A percentile compares a stretch with the other conserved stretches of the same genome.
Evolutionary conservation across 2,888 invertebrate species (phyloP).

Genomic region (Cosmorhoe ocellata): DNA sequence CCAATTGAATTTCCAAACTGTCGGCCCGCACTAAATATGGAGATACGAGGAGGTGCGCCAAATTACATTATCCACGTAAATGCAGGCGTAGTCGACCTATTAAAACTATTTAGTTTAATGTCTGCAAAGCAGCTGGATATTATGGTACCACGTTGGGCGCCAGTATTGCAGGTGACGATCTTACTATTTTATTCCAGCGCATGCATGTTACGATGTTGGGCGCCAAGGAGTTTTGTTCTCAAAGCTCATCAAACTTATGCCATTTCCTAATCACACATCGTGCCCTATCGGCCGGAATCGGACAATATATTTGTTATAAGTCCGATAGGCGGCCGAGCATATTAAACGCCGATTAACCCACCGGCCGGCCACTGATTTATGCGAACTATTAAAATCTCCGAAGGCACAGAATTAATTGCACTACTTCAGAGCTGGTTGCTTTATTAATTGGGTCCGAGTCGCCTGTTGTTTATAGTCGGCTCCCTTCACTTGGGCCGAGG

Average conservation of each 20-base stretch:
- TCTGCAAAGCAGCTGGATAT: slow-evolving; percentile 1
- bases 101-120: slow-evolving; percentile 18
- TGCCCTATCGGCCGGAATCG: slow-evolving; percentile 41
- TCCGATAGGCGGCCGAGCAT: slow-evolving; percentile 68
- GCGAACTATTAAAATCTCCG: slow-evolving; percentile 81
- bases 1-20: slow-evolving; percentile 70
- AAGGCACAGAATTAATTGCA: slow-evolving; percentile 81
- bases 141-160: slow-evolving; percentile 7
- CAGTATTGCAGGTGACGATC: background rate
- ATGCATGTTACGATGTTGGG: slow-evolving; percentile 29
- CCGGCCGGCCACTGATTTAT: slow-evolving; percentile 78
- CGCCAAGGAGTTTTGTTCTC: slow-evolving; percentile 21
- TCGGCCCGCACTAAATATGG: slow-evolving; percentile 55
- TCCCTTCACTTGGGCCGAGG: slow-evolving; percentile 62
- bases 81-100: slow-evolving; percentile 19
- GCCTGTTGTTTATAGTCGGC: slow-evolving; percentile 78
- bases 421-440: slow-evolving; percentile 77
- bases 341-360: slow-evolving; percentile 81
- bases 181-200: background rate
- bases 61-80: slow-evolving; percentile 34
- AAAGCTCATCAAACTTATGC: slow-evolving; percentile 24
- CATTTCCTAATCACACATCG: slow-evolving; percentile 37
- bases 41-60: slow-evolving; percentile 36
- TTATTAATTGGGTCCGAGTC: slow-evolving; percentile 80
- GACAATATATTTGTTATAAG: slow-evolving; percentile 44